A percentile compares a stretch with the other conserved stretches of the same genome.
Conservation (phyloP, 2,888 invertebrate species). For the Conops quadrifasciatus region DNA sequence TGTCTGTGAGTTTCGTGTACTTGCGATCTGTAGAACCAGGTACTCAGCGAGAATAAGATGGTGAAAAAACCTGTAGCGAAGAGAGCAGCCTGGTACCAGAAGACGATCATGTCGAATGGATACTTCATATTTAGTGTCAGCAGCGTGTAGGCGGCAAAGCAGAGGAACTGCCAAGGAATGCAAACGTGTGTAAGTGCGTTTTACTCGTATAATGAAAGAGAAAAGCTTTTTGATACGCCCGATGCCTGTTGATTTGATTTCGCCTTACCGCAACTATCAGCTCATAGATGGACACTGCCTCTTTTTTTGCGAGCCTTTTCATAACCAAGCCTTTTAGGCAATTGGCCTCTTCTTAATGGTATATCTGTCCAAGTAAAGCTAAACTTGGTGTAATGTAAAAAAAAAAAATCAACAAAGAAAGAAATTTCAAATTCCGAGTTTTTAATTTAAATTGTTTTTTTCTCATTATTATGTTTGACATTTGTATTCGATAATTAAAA, state of each 20-base stretch:
- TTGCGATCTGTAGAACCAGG: slow-evolving; percentile 45
- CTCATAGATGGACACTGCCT: slow-evolving; percentile 40
- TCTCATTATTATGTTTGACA: not conserved
- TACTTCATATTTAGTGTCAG: slow-evolving; percentile 14
- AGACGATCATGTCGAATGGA: slow-evolving; percentile 29
- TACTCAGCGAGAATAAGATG: slow-evolving; percentile 35
- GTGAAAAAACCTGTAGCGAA: not conserved
- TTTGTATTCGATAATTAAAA: no score
- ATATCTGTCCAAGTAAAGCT: no score
- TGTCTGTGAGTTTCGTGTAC: slow-evolving; percentile 38
- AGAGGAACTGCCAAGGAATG: slow-evolving; percentile 14
- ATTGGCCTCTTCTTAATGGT: no score
- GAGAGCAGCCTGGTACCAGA: slow-evolving; percentile 18
- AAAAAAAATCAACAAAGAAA: no score
- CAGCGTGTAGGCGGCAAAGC: slow-evolving; percentile 7
- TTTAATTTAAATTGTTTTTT: not conserved
- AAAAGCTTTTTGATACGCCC: no score
- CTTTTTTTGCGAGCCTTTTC: slow-evolving; percentile 31
- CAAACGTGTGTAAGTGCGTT: no score
- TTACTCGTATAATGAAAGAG: no score
- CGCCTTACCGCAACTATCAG: slow-evolving; percentile 41
- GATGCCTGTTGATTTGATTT: not conserved
- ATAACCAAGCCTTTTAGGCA: not conserved
- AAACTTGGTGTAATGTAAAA: no score
- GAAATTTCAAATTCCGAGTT: not conserved